A percentile compares a stretch with the other conserved stretches of the same genome.
Evolutionary conservation across 2,113 vertebrate species (phyloP).

Genomic region (Bubalus kerabau): DNA sequence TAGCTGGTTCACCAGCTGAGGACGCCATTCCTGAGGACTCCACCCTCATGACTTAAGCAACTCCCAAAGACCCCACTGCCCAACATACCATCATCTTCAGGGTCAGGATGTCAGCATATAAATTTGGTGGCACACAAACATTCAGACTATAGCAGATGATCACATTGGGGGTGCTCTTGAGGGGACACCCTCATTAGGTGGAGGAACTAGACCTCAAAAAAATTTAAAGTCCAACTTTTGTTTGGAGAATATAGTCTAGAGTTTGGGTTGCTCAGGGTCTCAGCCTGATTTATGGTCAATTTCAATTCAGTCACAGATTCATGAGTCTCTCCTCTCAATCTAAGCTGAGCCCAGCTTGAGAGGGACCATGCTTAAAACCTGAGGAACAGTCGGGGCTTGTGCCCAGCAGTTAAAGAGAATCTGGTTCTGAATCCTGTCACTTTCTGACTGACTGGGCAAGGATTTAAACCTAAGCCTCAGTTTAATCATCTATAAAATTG

Average conservation of each 20-base stretch:
- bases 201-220: not conserved
- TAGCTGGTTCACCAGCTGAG: not conserved
- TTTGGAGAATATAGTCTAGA: not conserved
- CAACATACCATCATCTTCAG: not conserved
- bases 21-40: not conserved
- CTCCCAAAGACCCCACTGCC: not conserved
- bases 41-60: not conserved
- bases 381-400: not conserved
- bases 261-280: not conserved
- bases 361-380: not conserved
- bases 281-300: not conserved
- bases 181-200: not conserved
- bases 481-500: constrained; percentile 44
- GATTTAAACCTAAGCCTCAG: constrained; percentile 24
- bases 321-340: not conserved
- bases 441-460: constrained; percentile 32
- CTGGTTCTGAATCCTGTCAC: not conserved
- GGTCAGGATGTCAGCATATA: not conserved
- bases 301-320: not conserved
- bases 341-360: not conserved
- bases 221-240: not conserved
- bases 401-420: not conserved
- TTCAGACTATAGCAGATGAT: not conserved
- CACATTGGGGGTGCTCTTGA: not conserved
- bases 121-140: not conserved